Base-by-base conservation (phyloP, 2,113 vertebrate genomes). In the Corythoichthys intestinalis region DNA sequence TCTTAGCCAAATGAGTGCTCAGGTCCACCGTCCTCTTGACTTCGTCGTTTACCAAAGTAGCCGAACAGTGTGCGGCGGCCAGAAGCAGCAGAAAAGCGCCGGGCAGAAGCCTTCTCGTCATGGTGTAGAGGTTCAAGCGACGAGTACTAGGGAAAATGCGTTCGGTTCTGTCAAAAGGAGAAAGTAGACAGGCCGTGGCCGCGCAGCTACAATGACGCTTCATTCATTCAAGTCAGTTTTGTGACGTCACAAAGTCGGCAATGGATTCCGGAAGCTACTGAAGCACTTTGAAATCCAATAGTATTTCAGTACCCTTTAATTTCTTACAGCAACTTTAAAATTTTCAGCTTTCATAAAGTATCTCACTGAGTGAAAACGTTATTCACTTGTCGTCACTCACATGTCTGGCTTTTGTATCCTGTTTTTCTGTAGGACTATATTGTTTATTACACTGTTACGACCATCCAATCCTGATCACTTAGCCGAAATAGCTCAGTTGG, bases 1-100 rank as follows among this genome's bases (percentile, higher is more conserved):
- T 93, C 76, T 98, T 98, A 48, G 96, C 97, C 67, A 98, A 86
- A 84, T 98, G 97, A 28, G 94, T 94, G 86, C 95, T 91, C 71
- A 99, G 87, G 67, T 98, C 96, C 84, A 99, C 90, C 0, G 93
- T 94, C 72, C 96, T 94, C 85, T 93, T 94, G 75, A 94, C 96
- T 1, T 99, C 97, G 59, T 98, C 96, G 73, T 96, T 96, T 34
- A 96, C 80, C 74, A 94, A 79, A 34, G 88, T 89, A 62, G 48
- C 81, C 44, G 7, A 12, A 3, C 82, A 37, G 39, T 88, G 74
- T 6, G 80, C 83, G 6, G 76, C 66, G 8, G 76, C 65, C 66
- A 90, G 35, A 2, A 92, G 65, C 2, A 91, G 65, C 78, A 92
- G 15, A 47, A 76, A 78, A 0, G 66, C 65, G 10, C 58, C 61